phyloP scores from a whole-genome alignment of 2,888 invertebrate genomes.

The Campopleginae sp. region DNA sequence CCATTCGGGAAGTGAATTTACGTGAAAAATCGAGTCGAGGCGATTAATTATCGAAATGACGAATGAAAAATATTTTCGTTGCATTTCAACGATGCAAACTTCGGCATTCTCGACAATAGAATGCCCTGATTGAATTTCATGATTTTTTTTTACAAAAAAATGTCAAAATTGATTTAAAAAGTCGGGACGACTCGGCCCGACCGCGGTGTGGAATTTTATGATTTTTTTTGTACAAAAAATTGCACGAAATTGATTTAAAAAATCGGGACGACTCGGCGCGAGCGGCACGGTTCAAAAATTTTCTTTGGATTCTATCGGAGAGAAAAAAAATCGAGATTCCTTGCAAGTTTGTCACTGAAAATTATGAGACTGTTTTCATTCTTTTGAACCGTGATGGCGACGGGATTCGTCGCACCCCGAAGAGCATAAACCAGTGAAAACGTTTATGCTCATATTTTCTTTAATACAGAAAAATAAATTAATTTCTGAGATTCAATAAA shows the following conservation, averaged over 20 bases:
- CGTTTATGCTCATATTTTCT: background rate
- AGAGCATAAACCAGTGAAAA: background rate
- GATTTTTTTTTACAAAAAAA: background rate
- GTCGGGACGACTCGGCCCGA: background rate
- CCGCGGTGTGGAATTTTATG: background rate
- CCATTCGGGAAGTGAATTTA: too few species aligned
- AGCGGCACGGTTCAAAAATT: background rate
- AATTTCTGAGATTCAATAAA: slow-evolving; percentile 39
- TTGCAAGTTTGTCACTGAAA: background rate
- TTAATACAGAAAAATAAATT: background rate
- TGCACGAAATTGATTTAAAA: background rate
- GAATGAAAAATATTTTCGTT: too few species aligned
- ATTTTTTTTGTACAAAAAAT: background rate
- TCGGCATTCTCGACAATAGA: background rate
- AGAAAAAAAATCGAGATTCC: background rate
- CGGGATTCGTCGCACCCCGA: background rate
- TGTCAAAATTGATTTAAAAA: background rate
- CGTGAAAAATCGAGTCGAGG: too few species aligned
- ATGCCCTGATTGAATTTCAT: background rate
- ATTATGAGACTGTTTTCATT: background rate
- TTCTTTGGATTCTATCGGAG: background rate
- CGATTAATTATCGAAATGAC: too few species aligned
- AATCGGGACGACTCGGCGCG: background rate
- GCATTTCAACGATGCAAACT: too few species aligned
- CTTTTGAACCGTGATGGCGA: background rate